Evolutionary conservation across 1,140 invertebrate genomes (phyloP).

Genomic region (Trichonephila inaurata): DNA sequence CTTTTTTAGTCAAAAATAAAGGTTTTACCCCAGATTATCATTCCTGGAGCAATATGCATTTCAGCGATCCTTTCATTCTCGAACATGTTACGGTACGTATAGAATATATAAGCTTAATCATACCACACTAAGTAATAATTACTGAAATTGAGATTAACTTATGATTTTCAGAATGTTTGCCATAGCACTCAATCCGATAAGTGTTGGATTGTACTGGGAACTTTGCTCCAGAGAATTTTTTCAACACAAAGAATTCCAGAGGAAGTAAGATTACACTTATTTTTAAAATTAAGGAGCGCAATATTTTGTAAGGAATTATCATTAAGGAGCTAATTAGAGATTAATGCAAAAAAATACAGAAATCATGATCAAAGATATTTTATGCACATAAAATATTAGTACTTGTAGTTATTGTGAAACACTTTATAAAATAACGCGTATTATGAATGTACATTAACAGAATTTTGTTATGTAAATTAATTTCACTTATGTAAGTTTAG

Average conservation of each 20-base stretch:
- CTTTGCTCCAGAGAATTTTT: neutral
- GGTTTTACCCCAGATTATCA: slow-evolving; percentile 30
- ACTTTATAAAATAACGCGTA: too few species aligned
- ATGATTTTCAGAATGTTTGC: neutral
- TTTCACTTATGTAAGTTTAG: too few species aligned
- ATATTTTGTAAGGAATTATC: too few species aligned
- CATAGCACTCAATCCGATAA: neutral
- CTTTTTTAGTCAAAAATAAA: neutral
- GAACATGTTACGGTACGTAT: neutral
- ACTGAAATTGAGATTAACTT: neutral
- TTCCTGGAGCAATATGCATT: slow-evolving; percentile 53
- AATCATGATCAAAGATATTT: too few species aligned
- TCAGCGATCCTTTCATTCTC: slow-evolving; percentile 26
- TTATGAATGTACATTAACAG: too few species aligned
- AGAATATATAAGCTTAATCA: neutral
- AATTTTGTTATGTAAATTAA: too few species aligned
- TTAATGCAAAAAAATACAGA: too few species aligned
- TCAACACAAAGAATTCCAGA: neutral
- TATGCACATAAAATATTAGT: too few species aligned
- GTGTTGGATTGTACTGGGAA: neutral
- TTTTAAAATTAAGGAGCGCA: neutral
- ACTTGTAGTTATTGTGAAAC: too few species aligned
- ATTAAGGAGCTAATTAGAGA: too few species aligned
- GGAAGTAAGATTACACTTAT: neutral
- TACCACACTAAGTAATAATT: neutral